Evolutionary conservation across 2,888 invertebrate species (phyloP).

Genomic region (Patella depressa): DNA sequence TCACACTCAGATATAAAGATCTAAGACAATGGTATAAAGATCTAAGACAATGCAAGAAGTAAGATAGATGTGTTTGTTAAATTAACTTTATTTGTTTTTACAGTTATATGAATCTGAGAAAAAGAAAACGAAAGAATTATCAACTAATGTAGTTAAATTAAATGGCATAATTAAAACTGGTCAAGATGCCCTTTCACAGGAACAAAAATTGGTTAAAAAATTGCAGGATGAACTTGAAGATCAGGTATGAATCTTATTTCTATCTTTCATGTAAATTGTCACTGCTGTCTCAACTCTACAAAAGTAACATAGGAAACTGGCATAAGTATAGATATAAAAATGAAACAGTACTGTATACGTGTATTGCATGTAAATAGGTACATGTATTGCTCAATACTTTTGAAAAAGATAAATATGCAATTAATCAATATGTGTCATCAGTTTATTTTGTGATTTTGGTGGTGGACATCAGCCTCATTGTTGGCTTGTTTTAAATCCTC

Average conservation of each 20-base stretch:
- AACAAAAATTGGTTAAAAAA: slow-evolving; percentile 66
- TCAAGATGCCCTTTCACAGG: slow-evolving; percentile 68
- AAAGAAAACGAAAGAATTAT: slow-evolving; percentile 67
- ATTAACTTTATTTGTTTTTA: slow-evolving; percentile 8
- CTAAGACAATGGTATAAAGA: neutral
- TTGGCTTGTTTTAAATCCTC: neutral
- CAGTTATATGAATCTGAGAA: slow-evolving; percentile 56
- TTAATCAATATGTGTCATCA: too few relatives aligned
- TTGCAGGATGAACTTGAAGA: slow-evolving; percentile 61
- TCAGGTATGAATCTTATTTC: slow-evolving; percentile 26
- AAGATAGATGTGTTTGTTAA: neutral
- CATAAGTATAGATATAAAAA: too few relatives aligned
- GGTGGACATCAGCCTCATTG: too few relatives aligned
- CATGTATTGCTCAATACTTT: too few relatives aligned
- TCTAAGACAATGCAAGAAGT: neutral
- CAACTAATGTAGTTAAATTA: slow-evolving; percentile 61
- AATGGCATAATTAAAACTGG: slow-evolving; percentile 70
- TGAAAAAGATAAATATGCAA: too few relatives aligned
- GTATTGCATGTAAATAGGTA: too few relatives aligned
- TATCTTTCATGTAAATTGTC: neutral
- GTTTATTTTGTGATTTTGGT: too few relatives aligned
- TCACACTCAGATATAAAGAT: neutral
- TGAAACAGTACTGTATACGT: too few relatives aligned
- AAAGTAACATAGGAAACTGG: too few relatives aligned
- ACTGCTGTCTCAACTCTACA: too few relatives aligned